phyloP scores from a whole-genome alignment of 2,888 invertebrate genomes.

The Pyrrhia umbra region DNA sequence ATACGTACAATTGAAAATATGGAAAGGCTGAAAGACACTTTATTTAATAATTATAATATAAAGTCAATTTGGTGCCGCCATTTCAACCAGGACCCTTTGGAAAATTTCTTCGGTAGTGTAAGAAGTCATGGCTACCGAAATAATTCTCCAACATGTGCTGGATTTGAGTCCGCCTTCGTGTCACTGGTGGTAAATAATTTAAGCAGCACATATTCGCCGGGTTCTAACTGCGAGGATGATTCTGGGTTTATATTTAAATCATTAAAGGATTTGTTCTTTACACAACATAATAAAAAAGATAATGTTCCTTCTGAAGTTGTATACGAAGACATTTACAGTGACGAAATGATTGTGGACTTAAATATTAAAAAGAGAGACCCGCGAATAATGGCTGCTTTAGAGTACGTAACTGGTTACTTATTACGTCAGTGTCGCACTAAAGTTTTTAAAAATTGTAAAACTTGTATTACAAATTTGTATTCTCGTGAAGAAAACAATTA shows the following conservation, averaged over 20 bases:
- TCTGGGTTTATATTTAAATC: too few relatives aligned
- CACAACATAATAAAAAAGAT: too few relatives aligned
- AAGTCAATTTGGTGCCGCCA: conserved; percentile 14
- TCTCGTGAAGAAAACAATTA: conserved; percentile 5
- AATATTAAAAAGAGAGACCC: conserved; percentile 14
- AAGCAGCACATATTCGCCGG: conserved; percentile 15
- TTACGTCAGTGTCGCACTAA: neutral
- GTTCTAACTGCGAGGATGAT: conserved; percentile 18
- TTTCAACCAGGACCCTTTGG: conserved; percentile 4
- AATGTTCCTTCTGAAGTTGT: too few relatives aligned
- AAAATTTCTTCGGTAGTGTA: conserved; percentile 2
- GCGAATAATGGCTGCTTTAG: conserved; percentile 2
- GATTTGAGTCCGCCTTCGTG: conserved; percentile 8
- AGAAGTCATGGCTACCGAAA: conserved; percentile 5
- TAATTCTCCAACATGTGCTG: conserved; percentile 1
- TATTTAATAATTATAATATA: conserved; percentile 38
- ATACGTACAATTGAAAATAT: conserved; percentile 4
- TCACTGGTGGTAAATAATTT: conserved; percentile 9
- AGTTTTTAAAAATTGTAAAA: neutral
- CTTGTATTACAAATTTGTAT: neutral
- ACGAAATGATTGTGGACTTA: too few relatives aligned
- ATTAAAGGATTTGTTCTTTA: too few relatives aligned
- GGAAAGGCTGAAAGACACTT: conserved; percentile 40
- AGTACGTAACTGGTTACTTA: conserved; percentile 18
- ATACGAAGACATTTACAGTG: too few relatives aligned